Conservation (phyloP, 1,140 invertebrate genomes). For the Drosophila aff. region DNA sequence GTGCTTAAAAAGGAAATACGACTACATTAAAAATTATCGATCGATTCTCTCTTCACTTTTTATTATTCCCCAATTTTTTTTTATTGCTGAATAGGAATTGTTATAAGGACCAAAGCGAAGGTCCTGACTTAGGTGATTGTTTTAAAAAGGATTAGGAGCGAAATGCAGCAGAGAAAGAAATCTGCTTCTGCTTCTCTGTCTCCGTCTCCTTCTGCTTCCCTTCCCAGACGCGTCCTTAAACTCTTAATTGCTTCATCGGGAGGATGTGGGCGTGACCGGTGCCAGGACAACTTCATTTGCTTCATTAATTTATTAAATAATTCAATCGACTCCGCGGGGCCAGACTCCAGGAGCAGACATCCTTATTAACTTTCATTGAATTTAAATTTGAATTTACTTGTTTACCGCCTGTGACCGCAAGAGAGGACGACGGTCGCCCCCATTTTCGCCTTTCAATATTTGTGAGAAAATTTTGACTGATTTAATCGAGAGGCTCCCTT, state of each 20-base stretch:
- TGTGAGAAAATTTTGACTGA: conserved; percentile 20
- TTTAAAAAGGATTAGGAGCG: conserved; percentile 6
- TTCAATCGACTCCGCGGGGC: conserved; percentile 50
- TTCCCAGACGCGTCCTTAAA: rapidly evolving
- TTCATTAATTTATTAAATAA: conserved; percentile 80
- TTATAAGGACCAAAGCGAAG: neutral
- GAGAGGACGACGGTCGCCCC: no score
- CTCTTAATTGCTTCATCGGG: conserved; percentile 37
- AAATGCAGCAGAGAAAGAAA: neutral
- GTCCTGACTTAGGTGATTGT: conserved; percentile 1
- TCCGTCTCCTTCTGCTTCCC: neutral
- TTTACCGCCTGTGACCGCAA: conserved; percentile 7
- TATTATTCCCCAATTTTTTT: conserved; percentile 1
- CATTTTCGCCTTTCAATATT: neutral
- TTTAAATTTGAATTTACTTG: conserved; percentile 61
- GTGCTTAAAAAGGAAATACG: conserved; percentile 75
- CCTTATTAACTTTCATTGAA: conserved; percentile 80
- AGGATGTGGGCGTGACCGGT: conserved; percentile 46
- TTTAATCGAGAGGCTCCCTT: conserved; percentile 17
- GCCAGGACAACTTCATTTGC: conserved; percentile 53
- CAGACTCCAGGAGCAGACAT: conserved; percentile 50
- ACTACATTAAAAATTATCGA: conserved; percentile 84
- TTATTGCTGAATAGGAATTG: conserved; percentile 10
- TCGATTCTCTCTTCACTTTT: conserved; percentile 45
- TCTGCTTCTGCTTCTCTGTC: no score